phyloP scores from a whole-genome alignment of 2,113 vertebrate species.

The Eonycteris spelaea region DNA sequence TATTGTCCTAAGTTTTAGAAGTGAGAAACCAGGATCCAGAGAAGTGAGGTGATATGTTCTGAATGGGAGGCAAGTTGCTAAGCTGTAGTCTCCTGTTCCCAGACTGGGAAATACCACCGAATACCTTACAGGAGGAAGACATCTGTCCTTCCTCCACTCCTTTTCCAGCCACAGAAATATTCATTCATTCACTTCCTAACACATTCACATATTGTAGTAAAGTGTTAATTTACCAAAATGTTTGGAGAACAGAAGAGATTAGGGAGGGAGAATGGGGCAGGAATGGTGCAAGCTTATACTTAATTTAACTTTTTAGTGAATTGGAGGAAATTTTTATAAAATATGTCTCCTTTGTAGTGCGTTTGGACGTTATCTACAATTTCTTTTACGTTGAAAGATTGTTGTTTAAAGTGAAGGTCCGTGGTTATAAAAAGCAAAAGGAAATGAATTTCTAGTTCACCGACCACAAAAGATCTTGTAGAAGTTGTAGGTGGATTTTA shows the following conservation, averaged over 20 bases:
- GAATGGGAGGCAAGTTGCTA: background rate
- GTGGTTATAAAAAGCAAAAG: background rate
- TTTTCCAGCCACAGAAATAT: background rate
- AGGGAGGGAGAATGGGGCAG: background rate
- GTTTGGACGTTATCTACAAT: background rate
- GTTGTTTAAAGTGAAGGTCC: background rate
- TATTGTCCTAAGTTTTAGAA: background rate
- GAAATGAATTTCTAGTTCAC: background rate
- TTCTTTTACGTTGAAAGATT: background rate
- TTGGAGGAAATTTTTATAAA: background rate
- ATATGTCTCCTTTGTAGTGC: background rate
- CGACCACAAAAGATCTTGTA: background rate
- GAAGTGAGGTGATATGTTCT: background rate
- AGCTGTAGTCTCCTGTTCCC: background rate
- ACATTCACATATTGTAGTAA: background rate
- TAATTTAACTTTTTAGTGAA: constrained; percentile 1
- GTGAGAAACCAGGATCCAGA: background rate
- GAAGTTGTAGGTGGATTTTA: background rate
- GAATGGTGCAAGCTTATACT: background rate
- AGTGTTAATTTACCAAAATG: background rate
- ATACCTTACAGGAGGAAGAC: background rate
- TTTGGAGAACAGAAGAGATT: background rate
- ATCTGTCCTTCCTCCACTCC: background rate
- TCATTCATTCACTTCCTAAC: background rate
- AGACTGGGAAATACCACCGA: background rate